Conservation (phyloP, 2,797 vertebrate genomes). For the Sebastes kiyomatsui region DNA sequence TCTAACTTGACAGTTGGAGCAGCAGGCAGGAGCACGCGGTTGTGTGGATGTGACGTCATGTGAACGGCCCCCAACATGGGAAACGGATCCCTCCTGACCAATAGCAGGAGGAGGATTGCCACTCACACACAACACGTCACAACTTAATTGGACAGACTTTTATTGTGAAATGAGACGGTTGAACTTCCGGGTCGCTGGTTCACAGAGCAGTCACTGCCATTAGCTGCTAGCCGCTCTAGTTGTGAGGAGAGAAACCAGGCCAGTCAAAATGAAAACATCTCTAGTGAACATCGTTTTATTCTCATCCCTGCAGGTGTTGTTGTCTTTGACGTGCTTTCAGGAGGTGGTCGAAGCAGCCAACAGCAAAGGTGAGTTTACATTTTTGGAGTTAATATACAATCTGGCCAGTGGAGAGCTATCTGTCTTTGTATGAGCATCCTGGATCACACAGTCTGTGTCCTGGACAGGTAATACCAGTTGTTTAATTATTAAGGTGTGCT, state of each 20-base stretch:
- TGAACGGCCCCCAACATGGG: background rate
- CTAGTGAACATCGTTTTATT: constrained; percentile 54
- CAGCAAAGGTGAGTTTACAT: constrained; percentile 73
- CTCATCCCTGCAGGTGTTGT: constrained; percentile 59
- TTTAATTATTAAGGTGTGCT: background rate
- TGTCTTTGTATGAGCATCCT: constrained; percentile 23
- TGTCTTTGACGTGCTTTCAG: constrained; percentile 63
- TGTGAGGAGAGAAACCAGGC: constrained; percentile 1
- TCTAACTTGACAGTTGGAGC: constrained; percentile 43
- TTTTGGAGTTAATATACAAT: background rate
- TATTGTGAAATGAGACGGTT: constrained; percentile 49
- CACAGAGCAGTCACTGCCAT: background rate
- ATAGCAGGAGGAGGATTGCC: background rate
- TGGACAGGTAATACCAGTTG: background rate
- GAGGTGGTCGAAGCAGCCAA: constrained; percentile 62
- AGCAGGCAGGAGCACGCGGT: constrained; percentile 66
- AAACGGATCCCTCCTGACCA: constrained; percentile 18
- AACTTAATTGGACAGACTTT: background rate
- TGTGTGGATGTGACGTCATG: constrained; percentile 61
- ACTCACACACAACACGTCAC: background rate
- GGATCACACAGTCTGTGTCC: constrained; percentile 17
- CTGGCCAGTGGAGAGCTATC: background rate
- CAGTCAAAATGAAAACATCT: constrained; percentile 69
- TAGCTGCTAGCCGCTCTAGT: background rate
- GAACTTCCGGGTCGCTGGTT: constrained; percentile 60